Conservation (phyloP, 2,797 vertebrate species). For the Odontamblyopus rebecca region DNA sequence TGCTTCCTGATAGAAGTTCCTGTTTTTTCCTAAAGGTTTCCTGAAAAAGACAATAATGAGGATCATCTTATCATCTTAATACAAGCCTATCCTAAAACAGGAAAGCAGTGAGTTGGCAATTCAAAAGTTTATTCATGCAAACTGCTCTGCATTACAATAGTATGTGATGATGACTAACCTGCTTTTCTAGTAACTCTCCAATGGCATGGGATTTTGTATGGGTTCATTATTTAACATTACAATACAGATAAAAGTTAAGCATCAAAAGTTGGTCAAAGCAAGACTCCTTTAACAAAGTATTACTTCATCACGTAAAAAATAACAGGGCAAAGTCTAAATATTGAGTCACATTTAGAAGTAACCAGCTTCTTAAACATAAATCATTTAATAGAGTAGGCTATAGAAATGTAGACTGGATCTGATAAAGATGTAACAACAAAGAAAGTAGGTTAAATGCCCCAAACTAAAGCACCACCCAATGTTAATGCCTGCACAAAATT, state of each 20-base stretch:
- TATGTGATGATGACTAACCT: background rate
- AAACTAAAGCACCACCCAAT: background rate
- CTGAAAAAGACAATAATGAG: constrained; percentile 6
- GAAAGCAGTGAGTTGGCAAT: background rate
- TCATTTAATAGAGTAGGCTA: too few relatives aligned
- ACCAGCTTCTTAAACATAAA: too few relatives aligned
- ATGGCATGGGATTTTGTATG: background rate
- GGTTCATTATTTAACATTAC: background rate
- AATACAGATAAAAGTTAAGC: background rate
- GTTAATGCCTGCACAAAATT: background rate
- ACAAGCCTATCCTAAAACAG: background rate
- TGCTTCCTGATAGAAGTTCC: constrained; percentile 57
- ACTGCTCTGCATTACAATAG: background rate
- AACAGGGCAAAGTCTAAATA: background rate
- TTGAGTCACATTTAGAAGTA: background rate
- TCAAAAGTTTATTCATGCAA: background rate
- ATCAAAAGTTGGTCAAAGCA: background rate
- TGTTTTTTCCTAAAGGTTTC: constrained; percentile 32
- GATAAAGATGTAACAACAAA: background rate
- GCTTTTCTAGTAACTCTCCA: background rate
- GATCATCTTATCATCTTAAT: background rate
- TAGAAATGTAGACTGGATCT: background rate
- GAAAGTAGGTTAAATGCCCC: background rate
- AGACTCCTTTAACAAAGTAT: background rate
- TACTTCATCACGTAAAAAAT: background rate